These are phyloP conservation scores for Lycorma delicatula DNA, from an alignment of 1,140 invertebrate species.

Conservation along the genomic window DNA sequence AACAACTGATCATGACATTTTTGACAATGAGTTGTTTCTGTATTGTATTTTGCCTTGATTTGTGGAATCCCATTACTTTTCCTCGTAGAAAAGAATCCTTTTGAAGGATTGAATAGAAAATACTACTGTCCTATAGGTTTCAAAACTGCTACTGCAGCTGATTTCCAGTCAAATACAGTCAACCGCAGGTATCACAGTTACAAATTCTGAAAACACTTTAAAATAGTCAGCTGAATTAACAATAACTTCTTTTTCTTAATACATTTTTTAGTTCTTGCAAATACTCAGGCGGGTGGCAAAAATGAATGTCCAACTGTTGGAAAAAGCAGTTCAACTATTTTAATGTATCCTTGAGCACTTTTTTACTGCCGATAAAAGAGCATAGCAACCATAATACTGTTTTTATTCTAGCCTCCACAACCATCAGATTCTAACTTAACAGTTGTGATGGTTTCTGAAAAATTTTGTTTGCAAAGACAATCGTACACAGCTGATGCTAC, in stretches of 20 bases:
- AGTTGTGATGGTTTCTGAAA: conserved; percentile 14
- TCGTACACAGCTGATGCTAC: conserved; percentile 31
- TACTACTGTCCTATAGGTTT: not conserved
- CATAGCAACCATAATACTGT: conserved; percentile 14
- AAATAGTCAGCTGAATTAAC: conserved; percentile 10
- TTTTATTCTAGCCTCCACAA: conserved; percentile 34
- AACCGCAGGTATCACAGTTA: not conserved
- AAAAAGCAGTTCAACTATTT: not conserved
- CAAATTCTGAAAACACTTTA: conserved; percentile 6
- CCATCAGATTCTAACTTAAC: conserved; percentile 30
- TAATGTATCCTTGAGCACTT: conserved; percentile 4
- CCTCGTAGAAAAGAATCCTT: not conserved
- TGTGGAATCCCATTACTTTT: not conserved
- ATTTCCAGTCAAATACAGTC: not conserved
- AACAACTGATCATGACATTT: not conserved
- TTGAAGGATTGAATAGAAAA: not conserved
- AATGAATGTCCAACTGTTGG: conserved; percentile 32
- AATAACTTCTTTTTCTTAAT: conserved; percentile 26
- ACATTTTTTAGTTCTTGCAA: conserved; percentile 30
- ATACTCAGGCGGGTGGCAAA: conserved; percentile 32
- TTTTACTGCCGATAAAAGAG: not conserved
- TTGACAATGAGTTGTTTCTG: no score
- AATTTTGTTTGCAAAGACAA: conserved; percentile 23
- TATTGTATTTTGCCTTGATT: not conserved
- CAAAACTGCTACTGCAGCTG: not conserved